Percentiles rank a stretch among this genome's conserved stretches.
Conservation (phyloP, 2,113 vertebrate species). For the Pelmatolapia mariae region DNA sequence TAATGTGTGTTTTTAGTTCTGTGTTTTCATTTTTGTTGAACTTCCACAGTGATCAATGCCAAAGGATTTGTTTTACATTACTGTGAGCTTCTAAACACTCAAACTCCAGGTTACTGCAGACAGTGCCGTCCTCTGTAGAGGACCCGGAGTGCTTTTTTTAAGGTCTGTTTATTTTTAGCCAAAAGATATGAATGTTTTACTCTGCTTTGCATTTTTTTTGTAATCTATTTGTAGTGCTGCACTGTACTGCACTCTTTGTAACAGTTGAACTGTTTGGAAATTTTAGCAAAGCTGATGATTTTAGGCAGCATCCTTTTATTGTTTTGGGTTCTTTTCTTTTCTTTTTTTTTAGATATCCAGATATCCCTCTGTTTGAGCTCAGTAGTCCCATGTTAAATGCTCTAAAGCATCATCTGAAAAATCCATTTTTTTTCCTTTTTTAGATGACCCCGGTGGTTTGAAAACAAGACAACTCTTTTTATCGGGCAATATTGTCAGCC, state of each 20-base stretch:
- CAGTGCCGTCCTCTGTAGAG: background rate
- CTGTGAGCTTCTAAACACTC: conserved; percentile 1
- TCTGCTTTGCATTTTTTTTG: background rate
- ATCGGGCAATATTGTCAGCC: background rate
- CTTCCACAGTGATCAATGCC: conserved; percentile 47
- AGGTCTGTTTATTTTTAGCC: background rate
- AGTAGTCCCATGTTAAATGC: background rate
- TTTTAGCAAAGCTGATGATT: background rate
- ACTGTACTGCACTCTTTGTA: conserved; percentile 25
- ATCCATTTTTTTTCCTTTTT: background rate
- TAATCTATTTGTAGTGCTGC: background rate
- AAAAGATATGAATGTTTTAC: background rate
- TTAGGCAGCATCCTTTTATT: background rate
- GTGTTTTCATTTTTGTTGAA: conserved; percentile 23
- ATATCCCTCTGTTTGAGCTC: background rate
- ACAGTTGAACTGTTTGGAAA: conserved; percentile 66
- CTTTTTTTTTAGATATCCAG: background rate
- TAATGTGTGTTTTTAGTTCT: conserved; percentile 1
- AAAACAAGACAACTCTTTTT: background rate
- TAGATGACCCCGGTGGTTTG: conserved; percentile 38
- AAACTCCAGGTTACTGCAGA: conserved; percentile 24
- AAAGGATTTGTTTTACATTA: conserved; percentile 60
- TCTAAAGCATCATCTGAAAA: background rate
- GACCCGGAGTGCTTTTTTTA: background rate
- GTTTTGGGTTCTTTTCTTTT: background rate